Conservation (phyloP, 2,113 vertebrate genomes). For the Glaucidium brasilianum region DNA sequence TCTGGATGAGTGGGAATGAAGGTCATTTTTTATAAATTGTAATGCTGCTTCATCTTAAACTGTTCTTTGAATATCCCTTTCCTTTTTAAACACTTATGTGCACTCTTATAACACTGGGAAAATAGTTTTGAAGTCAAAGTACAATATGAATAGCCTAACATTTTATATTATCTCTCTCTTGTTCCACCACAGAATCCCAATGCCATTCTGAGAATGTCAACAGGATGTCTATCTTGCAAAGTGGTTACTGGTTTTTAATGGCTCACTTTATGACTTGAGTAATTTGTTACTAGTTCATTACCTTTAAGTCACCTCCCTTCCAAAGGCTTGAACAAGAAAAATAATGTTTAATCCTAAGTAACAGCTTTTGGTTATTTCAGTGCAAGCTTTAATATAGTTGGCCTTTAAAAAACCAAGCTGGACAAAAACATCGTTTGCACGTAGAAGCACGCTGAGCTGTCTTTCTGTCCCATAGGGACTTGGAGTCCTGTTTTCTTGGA, state of each 20-base stretch:
- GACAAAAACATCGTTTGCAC: neutral
- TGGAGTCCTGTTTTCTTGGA: neutral
- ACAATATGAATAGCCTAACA: neutral
- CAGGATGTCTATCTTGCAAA: neutral
- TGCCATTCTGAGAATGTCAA: neutral
- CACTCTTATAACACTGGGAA: neutral
- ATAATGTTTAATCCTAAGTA: neutral
- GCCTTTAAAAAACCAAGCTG: neutral
- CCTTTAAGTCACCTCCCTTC: neutral
- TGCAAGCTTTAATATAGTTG: neutral
- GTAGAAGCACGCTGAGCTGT: neutral
- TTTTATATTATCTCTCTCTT: neutral
- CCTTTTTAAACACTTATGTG: neutral
- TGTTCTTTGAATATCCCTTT: neutral
- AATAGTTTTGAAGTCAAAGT: neutral
- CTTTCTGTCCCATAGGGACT: neutral
- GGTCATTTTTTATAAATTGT: neutral
- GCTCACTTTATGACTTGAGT: neutral
- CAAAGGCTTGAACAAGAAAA: neutral
- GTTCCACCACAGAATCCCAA: neutral
- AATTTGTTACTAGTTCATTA: neutral
- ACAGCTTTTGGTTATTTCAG: neutral
- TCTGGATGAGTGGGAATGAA: neutral
- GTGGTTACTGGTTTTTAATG: neutral
- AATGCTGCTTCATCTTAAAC: neutral